Conservation (phyloP, 2,888 invertebrate genomes). For the Eulithis prunata region DNA sequence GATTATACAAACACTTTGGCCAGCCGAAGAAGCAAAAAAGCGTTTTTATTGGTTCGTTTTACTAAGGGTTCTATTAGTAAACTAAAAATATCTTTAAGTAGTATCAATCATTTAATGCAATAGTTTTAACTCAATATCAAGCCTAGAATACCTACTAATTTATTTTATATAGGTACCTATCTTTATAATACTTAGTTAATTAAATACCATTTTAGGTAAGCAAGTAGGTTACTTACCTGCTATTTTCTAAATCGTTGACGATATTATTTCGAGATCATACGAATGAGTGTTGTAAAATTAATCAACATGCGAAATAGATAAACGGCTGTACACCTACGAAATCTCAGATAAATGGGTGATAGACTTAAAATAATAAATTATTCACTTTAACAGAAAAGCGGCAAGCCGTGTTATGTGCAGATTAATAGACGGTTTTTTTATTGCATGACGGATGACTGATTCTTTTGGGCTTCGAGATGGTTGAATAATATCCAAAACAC, state of each 20-base stretch:
- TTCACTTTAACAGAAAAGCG: slow-evolving; percentile 46
- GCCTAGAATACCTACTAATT: too few relatives aligned
- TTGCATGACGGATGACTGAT: slow-evolving; percentile 61
- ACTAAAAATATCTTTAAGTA: too few relatives aligned
- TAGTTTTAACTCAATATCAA: too few relatives aligned
- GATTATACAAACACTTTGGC: slow-evolving; percentile 58
- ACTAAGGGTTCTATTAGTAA: too few relatives aligned
- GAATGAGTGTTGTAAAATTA: slow-evolving; percentile 44
- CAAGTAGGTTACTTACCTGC: neutral
- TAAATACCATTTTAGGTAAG: neutral
- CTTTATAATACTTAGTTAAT: too few relatives aligned
- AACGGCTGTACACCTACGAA: slow-evolving; percentile 54
- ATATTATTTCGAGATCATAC: slow-evolving; percentile 8
- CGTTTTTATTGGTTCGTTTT: slow-evolving; percentile 46
- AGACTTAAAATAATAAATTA: slow-evolving; percentile 57
- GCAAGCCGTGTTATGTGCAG: slow-evolving; percentile 48
- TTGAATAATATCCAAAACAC: slow-evolving; percentile 74
- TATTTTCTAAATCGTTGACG: neutral
- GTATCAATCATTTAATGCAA: too few relatives aligned
- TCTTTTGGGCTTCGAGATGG: slow-evolving; percentile 50
- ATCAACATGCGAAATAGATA: slow-evolving; percentile 49
- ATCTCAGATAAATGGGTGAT: slow-evolving; percentile 51
- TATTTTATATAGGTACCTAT: too few relatives aligned
- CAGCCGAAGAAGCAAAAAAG: slow-evolving; percentile 48
- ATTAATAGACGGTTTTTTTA: slow-evolving; percentile 57